phyloP scores from a whole-genome alignment of 2,113 vertebrate species.

The Rallus limicola region DNA sequence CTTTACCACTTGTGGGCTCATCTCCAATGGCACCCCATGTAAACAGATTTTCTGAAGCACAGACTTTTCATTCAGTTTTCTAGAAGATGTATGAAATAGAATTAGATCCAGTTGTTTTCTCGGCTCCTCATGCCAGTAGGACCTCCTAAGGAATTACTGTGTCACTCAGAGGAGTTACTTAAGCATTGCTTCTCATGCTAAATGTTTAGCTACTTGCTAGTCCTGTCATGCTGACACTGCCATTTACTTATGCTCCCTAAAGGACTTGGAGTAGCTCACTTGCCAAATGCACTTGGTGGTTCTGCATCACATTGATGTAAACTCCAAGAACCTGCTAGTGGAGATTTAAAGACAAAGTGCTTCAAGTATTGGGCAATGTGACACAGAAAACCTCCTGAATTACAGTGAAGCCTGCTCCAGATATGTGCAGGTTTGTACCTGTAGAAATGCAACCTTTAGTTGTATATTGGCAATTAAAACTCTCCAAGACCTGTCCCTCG shows the following conservation, averaged over 20 bases:
- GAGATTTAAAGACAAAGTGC: neutral
- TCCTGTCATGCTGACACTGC: neutral
- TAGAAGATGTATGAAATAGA: conserved; percentile 22
- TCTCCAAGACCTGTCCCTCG: neutral
- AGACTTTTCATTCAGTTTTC: neutral
- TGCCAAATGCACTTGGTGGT: neutral
- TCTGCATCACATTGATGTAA: neutral
- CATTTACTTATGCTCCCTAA: neutral
- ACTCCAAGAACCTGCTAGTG: neutral
- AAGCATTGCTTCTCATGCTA: neutral
- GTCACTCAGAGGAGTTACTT: neutral
- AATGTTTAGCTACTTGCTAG: neutral
- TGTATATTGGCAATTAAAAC: neutral
- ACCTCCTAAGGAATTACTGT: conserved; percentile 19
- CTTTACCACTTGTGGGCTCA: neutral
- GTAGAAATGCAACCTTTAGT: neutral
- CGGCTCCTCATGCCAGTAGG: neutral
- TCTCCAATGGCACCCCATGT: conserved; percentile 17
- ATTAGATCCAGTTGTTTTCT: conserved; percentile 6
- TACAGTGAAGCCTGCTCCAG: neutral
- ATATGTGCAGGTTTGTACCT: neutral
- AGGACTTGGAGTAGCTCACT: neutral
- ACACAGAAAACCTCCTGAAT: neutral
- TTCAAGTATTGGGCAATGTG: neutral
- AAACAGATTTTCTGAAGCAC: neutral